Evolutionary conservation across 2,113 vertebrate species (phyloP), one percentile per base, ranked within the genome.

Genomic region (Ciconia boyciana): DNA sequence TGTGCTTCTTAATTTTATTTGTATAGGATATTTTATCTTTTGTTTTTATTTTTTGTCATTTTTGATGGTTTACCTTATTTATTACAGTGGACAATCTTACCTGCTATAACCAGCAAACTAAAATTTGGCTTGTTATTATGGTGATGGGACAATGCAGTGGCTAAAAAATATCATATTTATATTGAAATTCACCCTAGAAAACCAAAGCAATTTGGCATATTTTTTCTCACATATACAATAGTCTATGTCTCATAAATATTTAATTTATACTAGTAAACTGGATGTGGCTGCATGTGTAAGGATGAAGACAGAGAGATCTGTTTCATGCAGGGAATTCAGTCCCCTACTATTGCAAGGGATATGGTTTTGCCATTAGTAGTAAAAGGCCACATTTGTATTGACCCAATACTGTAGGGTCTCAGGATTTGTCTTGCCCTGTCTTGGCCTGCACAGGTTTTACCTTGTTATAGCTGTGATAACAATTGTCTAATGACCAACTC

Each of bases 321-420:
- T 58, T 83, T 48, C 22, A 61, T 8, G 6, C 2, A 28, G 20
- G 22, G 5, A 44, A 75, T 79, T n/a, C 55, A 71, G 11, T 58
- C 13, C 17, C 6, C 7, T 57, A 7, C 13, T 32, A 36, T 10
- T 75, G 19, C 8, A 82, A 70, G 41, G 9, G 13, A 31, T 48
- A 16, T 32, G 13, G 5, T 26, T 83, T 68, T 93, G 10, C 22
- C 3, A 3, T 39, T 49, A 51, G 17, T 18, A 78, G 22, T 58
- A 77, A 65, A 55, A 83, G 19, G 29, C 10, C 13, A 34, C 4
- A 39, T 48, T 61, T 61, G 7, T 39, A 48, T 29, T 66, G 70
- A 66, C 17, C 6, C 4, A 66, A 1, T 43, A 34, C 5, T 65
- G 18, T 0, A 18, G 1, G 13, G 2, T 51, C 26, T 71, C 13